Conservation (phyloP, 2,113 vertebrate genomes). For the Catharus bicknelli region DNA sequence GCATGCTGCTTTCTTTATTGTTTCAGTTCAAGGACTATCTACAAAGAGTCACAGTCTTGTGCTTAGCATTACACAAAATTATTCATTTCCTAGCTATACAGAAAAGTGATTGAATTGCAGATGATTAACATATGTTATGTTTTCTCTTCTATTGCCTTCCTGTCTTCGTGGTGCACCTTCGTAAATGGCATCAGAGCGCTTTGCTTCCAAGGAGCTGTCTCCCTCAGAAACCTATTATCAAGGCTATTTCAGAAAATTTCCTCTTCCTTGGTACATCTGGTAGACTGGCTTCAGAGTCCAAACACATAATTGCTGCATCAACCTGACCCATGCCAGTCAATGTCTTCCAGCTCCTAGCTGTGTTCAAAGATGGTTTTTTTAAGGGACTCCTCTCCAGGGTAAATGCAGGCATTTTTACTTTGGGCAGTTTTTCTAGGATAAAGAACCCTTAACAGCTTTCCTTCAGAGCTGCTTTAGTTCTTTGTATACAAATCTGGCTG, state of each 20-base stretch:
- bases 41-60: constrained; percentile 9
- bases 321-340: background rate
- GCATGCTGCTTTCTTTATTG: constrained; percentile 1
- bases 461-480: background rate
- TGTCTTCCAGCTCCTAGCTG: constrained; percentile 15
- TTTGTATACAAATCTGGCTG: background rate
- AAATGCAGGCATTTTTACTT: background rate
- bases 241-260: constrained; percentile 34
- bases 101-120: constrained; percentile 27
- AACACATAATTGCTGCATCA: background rate
- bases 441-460: background rate
- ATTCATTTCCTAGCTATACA: constrained; percentile 31
- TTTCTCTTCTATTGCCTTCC: constrained; percentile 31
- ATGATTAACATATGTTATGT: constrained; percentile 21
- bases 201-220: background rate
- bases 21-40: constrained; percentile 48
- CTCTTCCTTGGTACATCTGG: background rate
- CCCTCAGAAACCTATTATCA: constrained; percentile 49
- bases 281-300: constrained; percentile 11
- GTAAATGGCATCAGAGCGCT: background rate
- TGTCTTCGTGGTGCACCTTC: background rate
- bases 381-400: background rate
- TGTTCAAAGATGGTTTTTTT: background rate
- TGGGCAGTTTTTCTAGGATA: background rate
- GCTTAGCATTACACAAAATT: constrained; percentile 22